These are phyloP conservation scores for Leuciscus waleckii DNA, from an alignment of 2,797 vertebrate genomes.

Conservation along the genomic window DNA sequence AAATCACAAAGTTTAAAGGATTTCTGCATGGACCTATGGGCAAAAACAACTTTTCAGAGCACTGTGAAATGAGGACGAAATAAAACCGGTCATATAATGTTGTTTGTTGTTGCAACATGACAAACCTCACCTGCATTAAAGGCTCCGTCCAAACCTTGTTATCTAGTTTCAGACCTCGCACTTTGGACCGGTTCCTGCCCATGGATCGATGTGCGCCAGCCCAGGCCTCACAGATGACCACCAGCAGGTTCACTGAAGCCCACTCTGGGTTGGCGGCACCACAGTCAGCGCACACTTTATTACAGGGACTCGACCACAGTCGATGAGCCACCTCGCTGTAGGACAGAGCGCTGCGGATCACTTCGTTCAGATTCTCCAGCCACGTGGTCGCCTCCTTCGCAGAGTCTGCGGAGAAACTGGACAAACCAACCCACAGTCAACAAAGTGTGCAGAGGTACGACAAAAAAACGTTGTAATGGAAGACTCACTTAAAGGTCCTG, in stretches of 20 bases:
- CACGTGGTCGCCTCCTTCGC: slow-evolving; percentile 70
- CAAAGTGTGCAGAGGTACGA: neutral
- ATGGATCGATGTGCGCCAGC: slow-evolving; percentile 73
- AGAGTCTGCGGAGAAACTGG: slow-evolving; percentile 77
- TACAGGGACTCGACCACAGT: slow-evolving; percentile 76
- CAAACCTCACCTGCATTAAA: slow-evolving; percentile 73
- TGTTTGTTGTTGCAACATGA: neutral
- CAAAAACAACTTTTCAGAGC: too few relatives aligned
- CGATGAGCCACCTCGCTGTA: slow-evolving; percentile 75
- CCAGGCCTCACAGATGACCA: slow-evolving; percentile 79
- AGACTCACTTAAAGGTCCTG: slow-evolving; percentile 73
- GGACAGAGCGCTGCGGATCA: slow-evolving; percentile 75
- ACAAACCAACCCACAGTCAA: neutral
- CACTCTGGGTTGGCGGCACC: slow-evolving; percentile 75
- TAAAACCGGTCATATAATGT: neutral
- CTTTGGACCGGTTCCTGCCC: slow-evolving; percentile 74
- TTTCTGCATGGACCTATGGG: too few relatives aligned
- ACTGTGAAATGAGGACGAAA: neutral
- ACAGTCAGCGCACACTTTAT: slow-evolving; percentile 80
- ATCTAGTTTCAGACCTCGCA: slow-evolving; percentile 80
- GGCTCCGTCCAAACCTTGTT: slow-evolving; percentile 81
- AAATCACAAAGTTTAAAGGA: too few relatives aligned
- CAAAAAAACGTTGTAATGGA: too few relatives aligned
- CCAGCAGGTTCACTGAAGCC: slow-evolving; percentile 80
- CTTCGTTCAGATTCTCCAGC: slow-evolving; percentile 68